Percentiles rank a stretch among this genome's conserved stretches.
phyloP scores from a whole-genome alignment of 2,113 vertebrate genomes.

The Cephalopterus ornatus region DNA sequence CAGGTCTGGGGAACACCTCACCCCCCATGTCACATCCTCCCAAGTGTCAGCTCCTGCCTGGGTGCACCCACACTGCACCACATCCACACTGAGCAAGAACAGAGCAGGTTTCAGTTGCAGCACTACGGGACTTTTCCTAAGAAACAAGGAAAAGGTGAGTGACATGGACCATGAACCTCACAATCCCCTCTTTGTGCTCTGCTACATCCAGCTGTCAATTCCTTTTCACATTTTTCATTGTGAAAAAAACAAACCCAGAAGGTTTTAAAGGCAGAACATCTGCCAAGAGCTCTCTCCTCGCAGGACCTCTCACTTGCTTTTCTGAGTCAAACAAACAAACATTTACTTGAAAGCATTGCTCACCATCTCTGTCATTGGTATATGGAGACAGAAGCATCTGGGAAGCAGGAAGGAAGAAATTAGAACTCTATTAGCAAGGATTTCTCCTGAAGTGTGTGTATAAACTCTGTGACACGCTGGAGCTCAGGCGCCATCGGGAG shows the following conservation, averaged over 20 bases:
- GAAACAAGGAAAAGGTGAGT: neutral
- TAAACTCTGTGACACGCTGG: fast-evolving
- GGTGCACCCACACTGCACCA: fast-evolving
- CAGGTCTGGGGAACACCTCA: fast-evolving
- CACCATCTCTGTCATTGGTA: neutral
- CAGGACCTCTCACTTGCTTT: neutral
- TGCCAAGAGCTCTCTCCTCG: neutral
- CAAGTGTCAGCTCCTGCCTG: neutral
- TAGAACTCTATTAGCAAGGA: constrained; percentile 32
- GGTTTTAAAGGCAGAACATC: neutral
- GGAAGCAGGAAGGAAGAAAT: constrained; percentile 53
- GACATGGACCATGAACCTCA: neutral
- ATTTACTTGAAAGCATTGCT: neutral
- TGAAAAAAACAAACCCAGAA: neutral
- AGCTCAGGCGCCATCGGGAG: neutral
- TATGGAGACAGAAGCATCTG: constrained; percentile 13
- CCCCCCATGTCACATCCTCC: neutral
- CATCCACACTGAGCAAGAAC: neutral
- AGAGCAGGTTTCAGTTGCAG: neutral
- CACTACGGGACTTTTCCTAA: fast-evolving
- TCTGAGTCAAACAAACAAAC: neutral
- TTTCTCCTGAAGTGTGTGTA: neutral
- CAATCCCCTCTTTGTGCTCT: neutral
- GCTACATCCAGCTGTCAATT: neutral
- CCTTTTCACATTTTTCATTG: neutral